Percentiles rank a stretch among this genome's conserved stretches.
Evolutionary conservation across 2,797 vertebrate species (phyloP).

Genomic region (Phoeniculus purpureus): DNA sequence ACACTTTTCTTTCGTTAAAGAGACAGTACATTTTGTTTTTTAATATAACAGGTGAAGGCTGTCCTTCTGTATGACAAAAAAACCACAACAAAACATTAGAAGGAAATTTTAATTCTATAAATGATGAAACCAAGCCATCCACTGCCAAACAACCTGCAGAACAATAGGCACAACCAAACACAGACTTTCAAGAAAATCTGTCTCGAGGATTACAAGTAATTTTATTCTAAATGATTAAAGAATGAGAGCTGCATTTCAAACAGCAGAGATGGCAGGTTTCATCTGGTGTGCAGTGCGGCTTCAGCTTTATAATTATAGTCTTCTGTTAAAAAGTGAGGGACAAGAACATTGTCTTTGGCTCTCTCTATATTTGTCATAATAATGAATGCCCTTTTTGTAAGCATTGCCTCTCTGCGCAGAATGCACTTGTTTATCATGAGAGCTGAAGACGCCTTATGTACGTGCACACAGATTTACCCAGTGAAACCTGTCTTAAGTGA

Average conservation of each 20-base stretch:
- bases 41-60: slow-evolving; percentile 43
- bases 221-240: not conserved
- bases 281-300: not conserved
- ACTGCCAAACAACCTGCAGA: slow-evolving; percentile 38
- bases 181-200: not conserved
- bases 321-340: not conserved
- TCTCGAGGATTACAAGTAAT: not conserved
- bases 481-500: slow-evolving; percentile 10
- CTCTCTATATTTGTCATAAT: not conserved
- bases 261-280: not conserved
- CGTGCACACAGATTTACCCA: not conserved
- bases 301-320: not conserved
- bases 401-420: not conserved
- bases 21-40: not conserved
- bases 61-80: slow-evolving; percentile 22
- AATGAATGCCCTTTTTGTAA: not conserved
- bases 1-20: slow-evolving; percentile 72
- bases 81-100: not conserved
- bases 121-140: slow-evolving; percentile 21
- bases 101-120: slow-evolving; percentile 1
- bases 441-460: not conserved
- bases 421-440: not conserved
- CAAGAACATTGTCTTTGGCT: not conserved
- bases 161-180: slow-evolving; percentile 9
- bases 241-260: not conserved